phyloP scores from a whole-genome alignment of 2,113 vertebrate genomes.

The Kryptolebias marmoratus region DNA sequence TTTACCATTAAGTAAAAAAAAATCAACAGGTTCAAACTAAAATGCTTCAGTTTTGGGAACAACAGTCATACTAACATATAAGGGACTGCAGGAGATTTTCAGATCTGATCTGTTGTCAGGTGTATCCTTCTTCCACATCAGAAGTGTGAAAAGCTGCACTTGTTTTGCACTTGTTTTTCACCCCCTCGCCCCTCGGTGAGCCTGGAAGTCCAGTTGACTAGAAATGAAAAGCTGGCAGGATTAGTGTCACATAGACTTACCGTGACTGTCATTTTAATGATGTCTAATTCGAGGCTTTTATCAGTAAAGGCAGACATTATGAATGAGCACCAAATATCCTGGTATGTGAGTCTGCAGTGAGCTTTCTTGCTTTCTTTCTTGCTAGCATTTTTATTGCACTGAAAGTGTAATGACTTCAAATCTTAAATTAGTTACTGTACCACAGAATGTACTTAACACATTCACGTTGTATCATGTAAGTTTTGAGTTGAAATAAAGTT shows the following conservation, averaged over 20 bases:
- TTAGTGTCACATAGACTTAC: slow-evolving; percentile 55
- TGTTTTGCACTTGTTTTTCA: slow-evolving; percentile 87
- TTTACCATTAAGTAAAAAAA: too few relatives aligned
- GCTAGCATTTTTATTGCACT: not conserved
- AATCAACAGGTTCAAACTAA: too few relatives aligned
- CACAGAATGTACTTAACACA: too few relatives aligned
- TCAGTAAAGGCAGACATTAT: slow-evolving; percentile 10
- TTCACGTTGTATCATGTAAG: not conserved
- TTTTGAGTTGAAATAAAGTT: not conserved
- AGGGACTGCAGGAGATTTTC: not conserved
- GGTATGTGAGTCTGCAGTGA: too few relatives aligned
- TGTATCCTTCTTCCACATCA: slow-evolving; percentile 54
- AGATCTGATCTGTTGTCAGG: not conserved
- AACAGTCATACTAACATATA: too few relatives aligned
- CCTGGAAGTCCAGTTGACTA: slow-evolving; percentile 13
- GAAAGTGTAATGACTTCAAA: too few relatives aligned
- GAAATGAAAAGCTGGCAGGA: slow-evolving; percentile 30
- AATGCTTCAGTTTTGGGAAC: too few relatives aligned
- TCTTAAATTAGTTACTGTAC: too few relatives aligned
- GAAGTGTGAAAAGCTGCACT: slow-evolving; percentile 88
- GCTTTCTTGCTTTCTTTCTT: not conserved
- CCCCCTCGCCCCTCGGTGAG: slow-evolving; percentile 84
- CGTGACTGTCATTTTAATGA: slow-evolving; percentile 38
- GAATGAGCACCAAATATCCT: not conserved
- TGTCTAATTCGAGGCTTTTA: slow-evolving; percentile 25